Base-by-base conservation (phyloP, 2,797 vertebrate genomes). In the Myotis findleyi region DNA sequence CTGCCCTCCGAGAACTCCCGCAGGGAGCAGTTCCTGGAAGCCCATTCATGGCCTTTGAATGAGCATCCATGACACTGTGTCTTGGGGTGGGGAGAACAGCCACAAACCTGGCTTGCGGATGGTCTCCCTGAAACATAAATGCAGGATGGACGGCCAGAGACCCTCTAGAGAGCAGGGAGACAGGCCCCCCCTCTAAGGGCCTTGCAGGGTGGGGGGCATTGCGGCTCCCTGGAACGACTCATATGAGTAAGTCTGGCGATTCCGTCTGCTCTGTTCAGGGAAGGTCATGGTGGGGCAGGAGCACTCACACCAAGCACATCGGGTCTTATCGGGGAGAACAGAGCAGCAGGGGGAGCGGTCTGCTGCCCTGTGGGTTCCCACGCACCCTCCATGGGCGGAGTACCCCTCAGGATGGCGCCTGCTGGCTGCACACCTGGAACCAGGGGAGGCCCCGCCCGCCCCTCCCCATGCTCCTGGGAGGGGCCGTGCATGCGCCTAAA, bases 141-240 rank as follows among this genome's bases (percentile, higher is more conserved):
- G 57, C 21, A 30, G n/a, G 44, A 49, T 16, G 14, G 87, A 53
- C 41, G 36, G 83, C 33, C 89, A 68, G 69, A 87, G 21, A 95
- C 17, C 30, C 23, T 66, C 30, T 75, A 51, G 81, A 95, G 75
- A 49, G n/a, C 38, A 0, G 14, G 81, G 66, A 86, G 30, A 44
- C 38, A 64, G 49, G 16, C 49, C 14, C 49, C 49, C 49, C 5
- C 49, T 51, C 49, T 51, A 6, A 51, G 49, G 49, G 49, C 16
- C 92, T 36, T n/a, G n/a, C n/a, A 4, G 72, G 55, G 25, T 87
- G 73, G 20, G 38, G 68, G 36, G 57, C 17, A 75, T 25, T 18
- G 59, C 20, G 17, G 2, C 69, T 55, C 47, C 66, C 68, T n/a
- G 73, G 76, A 94, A 90, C 88, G 91, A 95, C 25, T 96, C 91